Evolutionary conservation across 35 echinoderm and acorn worm species (phyloP).

Genomic region (Anneissia japonica): DNA sequence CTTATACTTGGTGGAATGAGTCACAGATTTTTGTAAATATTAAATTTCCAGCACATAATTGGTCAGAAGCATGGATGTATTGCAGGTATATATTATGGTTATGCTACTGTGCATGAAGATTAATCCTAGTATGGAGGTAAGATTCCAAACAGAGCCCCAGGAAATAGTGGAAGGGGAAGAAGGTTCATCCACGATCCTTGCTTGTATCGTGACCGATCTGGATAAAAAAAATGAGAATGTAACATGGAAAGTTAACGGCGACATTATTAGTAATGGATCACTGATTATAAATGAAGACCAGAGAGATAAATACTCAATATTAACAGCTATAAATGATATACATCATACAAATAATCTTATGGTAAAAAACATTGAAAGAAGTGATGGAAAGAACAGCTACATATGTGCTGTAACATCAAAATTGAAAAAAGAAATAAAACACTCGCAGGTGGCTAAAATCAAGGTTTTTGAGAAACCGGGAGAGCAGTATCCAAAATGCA

Average conservation of each 20-base stretch:
- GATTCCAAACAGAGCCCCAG: background rate
- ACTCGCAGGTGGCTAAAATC: background rate
- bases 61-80: background rate
- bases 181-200: background rate
- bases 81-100: background rate
- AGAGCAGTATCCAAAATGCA: background rate
- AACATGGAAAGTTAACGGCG: background rate
- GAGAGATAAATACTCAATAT: background rate
- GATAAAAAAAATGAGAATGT: background rate
- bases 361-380: background rate
- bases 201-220: background rate
- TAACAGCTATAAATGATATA: background rate
- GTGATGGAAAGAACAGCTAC: background rate
- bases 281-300: background rate
- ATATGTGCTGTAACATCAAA: background rate
- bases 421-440: background rate
- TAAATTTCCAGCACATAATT: no score
- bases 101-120: background rate
- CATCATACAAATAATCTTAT: background rate
- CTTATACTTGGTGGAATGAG: no score
- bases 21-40: no score
- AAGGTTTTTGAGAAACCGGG: background rate
- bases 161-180: background rate
- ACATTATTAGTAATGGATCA: background rate
- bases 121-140: background rate